Base-by-base conservation (phyloP, 2,888 invertebrate species). In the Copidosoma aretas region DNA sequence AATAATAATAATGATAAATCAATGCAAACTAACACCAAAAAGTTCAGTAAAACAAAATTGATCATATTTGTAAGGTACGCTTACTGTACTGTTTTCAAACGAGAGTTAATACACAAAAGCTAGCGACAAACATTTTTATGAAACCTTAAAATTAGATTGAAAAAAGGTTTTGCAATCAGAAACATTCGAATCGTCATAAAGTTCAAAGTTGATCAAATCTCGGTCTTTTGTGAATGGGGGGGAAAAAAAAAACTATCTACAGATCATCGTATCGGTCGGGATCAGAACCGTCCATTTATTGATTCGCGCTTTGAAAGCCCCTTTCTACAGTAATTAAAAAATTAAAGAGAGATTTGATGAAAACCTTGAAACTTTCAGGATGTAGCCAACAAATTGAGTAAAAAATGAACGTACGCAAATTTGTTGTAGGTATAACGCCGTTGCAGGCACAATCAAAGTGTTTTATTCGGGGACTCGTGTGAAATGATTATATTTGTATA, bases 391-490 rank as follows among this genome's bases (percentile, higher is more conserved):
- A 10, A 67, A 60, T 57, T 46, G 25, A 67, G 8, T 32, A 53
- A 59, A 68, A 77, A 76, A 79, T 76, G 78, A 82, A 80, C n/a
- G n/a, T 78, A 78, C 80, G 81, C 77, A 79, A 76, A 81, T 82
- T 81, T 80, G 72, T 80, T 62, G 60, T 32, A 32, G 32, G 32
- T 67, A 56, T n/a, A n/a, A n/a, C 46, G 57, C 62, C 62, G 64
- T n/a, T 62, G 52, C 57, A 17, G 67, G 67, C 66, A 61, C 82
- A 81, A 81, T 80, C 80, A 75, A 73, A 70, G 79, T 80, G 78
- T 80, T 83, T 83, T 83, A 83, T 83, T 82, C 74, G 64, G 79
- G 77, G 77, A 76, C 71, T 81, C 79, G 82, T 82, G 58, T 25
- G 24, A 81, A 82, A 81, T 82, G 81, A 79, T 77, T 78, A 73